Base-by-base conservation (phyloP, 2,888 invertebrate genomes). In the Bugula neritina region DNA sequence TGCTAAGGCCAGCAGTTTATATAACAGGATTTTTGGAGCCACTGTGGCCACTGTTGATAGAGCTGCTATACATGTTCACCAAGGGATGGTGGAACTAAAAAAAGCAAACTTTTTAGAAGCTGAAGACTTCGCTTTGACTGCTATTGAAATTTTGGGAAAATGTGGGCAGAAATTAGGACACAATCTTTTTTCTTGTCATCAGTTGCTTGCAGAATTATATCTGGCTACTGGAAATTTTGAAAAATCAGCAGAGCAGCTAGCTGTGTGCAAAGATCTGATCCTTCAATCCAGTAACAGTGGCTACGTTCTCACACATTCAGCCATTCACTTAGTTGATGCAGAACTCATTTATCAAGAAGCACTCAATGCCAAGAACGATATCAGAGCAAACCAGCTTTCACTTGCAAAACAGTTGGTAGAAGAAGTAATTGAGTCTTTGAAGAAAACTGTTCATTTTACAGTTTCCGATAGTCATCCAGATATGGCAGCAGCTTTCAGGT, bases 1-100 rank as follows among this genome's bases (percentile, higher is more conserved):
- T 2, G 5, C 25, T 10, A 13, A 13, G 13, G 63, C 63, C 2
- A 25, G 31, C 31, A 31, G 31, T 10, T 31, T 63, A 2, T 63
- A 63, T n/a, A 63, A 31, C 17, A 27, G 31, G 5, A 31, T 34
- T 3, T 63, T 63, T 63, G 63, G 63, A 2, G 31, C 5, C 31
- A 25, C 63, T 21, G 63, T 31, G 13, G 63, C 63, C 3, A 13
- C 27, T 21, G 34, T 27, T 63, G 63, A 63, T n/a, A 25, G 10
- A 27, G 27, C 63, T 3, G 29, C 63, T 31, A 63, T 63, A 27
- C 34, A 31, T 3, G 31, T 63, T 63, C 63, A 63, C 63, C 27
- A 31, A 10, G 63, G 63, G 13, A 63, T 31, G 2, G 25, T 31
- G 2, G 27, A 27, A 31, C 29, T 63, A 31, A 31, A 13, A 34